Percentiles rank a stretch among this genome's conserved stretches.
phyloP scores from a whole-genome alignment of 2,888 invertebrate species.

The Tiphia femorata region DNA sequence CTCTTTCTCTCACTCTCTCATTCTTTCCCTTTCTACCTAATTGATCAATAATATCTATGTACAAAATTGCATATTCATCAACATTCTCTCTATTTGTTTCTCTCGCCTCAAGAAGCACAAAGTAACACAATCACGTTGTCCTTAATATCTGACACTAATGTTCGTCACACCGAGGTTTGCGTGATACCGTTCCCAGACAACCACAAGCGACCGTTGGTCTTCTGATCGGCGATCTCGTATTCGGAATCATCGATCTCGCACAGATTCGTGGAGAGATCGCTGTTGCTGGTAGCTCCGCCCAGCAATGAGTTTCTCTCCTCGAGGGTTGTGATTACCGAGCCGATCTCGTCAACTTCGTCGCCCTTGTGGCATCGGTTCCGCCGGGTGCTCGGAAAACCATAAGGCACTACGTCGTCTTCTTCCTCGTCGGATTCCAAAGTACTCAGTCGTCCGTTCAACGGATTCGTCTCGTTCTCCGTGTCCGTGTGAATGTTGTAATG shows the following conservation, averaged over 20 bases:
- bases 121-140: slow-evolving; percentile 42
- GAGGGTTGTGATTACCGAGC: slow-evolving; percentile 78
- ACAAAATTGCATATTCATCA: slow-evolving; percentile 59
- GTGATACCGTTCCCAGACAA: slow-evolving; percentile 65
- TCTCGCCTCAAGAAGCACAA: slow-evolving; percentile 35
- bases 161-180: slow-evolving; percentile 69
- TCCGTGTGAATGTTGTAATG: slow-evolving; percentile 78
- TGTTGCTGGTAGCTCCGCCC: slow-evolving; percentile 81
- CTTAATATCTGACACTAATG: slow-evolving; percentile 29
- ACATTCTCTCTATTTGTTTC: slow-evolving; percentile 29
- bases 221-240: slow-evolving; percentile 73
- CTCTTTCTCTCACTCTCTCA: too few species aligned
- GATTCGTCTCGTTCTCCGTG: slow-evolving; percentile 72
- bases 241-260: slow-evolving; percentile 95
- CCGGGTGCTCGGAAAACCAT: slow-evolving; percentile 70
- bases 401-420: slow-evolving; percentile 70
- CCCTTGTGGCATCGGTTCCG: slow-evolving; percentile 66
- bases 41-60: slow-evolving; percentile 53
- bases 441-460: slow-evolving; percentile 63
- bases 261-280: slow-evolving; percentile 88
- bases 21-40: too few species aligned
- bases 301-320: slow-evolving; percentile 83
- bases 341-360: slow-evolving; percentile 74
- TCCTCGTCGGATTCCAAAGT: slow-evolving; percentile 65
- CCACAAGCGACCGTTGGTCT: slow-evolving; percentile 66